phyloP scores from a whole-genome alignment of 2,113 vertebrate species.

The Lathamus discolor region DNA sequence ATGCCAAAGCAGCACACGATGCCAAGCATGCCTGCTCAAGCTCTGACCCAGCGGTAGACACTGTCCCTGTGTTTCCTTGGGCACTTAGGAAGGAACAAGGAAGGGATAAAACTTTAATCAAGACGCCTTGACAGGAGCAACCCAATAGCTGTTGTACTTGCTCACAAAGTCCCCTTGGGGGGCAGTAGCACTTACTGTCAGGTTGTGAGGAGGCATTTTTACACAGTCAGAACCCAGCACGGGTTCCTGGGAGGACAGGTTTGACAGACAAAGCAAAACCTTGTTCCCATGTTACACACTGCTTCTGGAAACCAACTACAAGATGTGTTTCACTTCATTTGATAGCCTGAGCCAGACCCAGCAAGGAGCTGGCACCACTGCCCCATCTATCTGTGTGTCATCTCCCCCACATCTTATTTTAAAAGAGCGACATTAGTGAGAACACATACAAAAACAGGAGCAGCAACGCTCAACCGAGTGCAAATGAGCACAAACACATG shows the following conservation, averaged over 20 bases:
- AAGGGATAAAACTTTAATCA: not conserved
- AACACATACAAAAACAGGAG: not conserved
- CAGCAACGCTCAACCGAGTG: not conserved
- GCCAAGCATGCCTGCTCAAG: fast-evolving
- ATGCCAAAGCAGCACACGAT: fast-evolving
- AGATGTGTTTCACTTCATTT: not conserved
- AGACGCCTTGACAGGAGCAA: not conserved
- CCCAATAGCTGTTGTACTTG: fast-evolving
- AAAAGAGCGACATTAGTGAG: fast-evolving
- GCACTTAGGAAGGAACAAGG: not conserved
- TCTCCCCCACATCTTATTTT: not conserved
- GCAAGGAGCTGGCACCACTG: not conserved
- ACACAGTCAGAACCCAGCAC: fast-evolving
- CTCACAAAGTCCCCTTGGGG: not conserved
- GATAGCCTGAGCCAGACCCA: not conserved
- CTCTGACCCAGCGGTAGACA: fast-evolving
- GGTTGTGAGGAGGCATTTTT: fast-evolving
- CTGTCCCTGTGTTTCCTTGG: not conserved
- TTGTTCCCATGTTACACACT: not conserved
- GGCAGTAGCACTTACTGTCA: not conserved
- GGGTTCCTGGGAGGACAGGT: not conserved
- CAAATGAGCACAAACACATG: not conserved
- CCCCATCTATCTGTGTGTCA: fast-evolving
- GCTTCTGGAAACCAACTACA: not conserved
- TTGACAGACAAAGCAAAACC: not conserved